These are phyloP conservation scores for Melangyna quadrimaculata DNA, from an alignment of 2,888 invertebrate species.

Conservation along the genomic window DNA sequence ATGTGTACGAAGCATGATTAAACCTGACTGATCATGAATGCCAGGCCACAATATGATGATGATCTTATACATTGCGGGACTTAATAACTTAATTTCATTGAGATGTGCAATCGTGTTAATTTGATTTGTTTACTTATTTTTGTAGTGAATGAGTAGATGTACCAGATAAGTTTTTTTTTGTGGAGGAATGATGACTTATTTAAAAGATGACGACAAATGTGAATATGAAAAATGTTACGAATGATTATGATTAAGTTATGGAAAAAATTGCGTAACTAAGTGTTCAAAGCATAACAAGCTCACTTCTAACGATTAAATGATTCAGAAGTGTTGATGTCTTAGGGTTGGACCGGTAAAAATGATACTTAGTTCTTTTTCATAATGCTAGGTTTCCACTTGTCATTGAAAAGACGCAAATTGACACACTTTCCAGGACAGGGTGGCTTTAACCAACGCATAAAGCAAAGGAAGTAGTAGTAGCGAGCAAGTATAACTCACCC, in stretches of 20 bases:
- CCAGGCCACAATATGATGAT: neutral
- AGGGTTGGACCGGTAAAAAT: neutral
- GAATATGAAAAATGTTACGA: neutral
- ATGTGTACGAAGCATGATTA: conserved; percentile 49
- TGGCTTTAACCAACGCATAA: too few species aligned
- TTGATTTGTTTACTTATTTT: neutral
- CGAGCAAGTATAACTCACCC: too few species aligned
- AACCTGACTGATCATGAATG: conserved; percentile 61
- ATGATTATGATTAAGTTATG: neutral
- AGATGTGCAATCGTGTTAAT: conserved; percentile 39
- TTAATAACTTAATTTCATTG: conserved; percentile 35
- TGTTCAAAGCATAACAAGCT: neutral
- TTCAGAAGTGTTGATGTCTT: neutral
- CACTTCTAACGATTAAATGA: neutral
- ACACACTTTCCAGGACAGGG: too few species aligned
- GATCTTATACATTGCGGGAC: conserved; percentile 33
- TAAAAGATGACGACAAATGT: neutral
- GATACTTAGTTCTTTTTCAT: too few species aligned
- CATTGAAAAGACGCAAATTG: too few species aligned
- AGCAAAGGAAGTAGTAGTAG: too few species aligned
- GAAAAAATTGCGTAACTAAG: neutral
- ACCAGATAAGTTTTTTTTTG: conserved; percentile 10
- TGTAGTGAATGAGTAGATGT: neutral
- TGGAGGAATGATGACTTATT: neutral
- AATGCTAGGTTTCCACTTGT: too few species aligned